Evolutionary conservation across 2,113 vertebrate genomes (phyloP).

Genomic region (Proteles cristata): DNA sequence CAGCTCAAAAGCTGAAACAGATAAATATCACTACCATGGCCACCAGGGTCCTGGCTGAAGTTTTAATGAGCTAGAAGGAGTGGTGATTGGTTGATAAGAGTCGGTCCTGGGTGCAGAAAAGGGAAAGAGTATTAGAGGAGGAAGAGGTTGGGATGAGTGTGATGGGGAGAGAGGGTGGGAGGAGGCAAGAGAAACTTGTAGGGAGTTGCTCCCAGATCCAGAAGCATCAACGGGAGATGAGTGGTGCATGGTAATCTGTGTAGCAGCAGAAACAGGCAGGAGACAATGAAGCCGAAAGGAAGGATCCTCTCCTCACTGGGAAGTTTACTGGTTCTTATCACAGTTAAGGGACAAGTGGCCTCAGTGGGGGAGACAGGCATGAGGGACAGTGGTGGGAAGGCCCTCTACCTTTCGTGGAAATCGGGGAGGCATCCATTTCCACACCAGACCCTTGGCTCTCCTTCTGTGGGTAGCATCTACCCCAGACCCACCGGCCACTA

Average conservation of each 20-base stretch:
- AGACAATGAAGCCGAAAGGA: neutral
- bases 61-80: slow-evolving; percentile 51
- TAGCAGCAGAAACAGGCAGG: neutral
- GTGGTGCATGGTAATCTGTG: neutral
- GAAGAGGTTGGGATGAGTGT: neutral
- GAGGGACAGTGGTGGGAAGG: neutral
- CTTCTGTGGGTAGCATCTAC: neutral
- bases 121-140: neutral
- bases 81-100: slow-evolving; percentile 14
- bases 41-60: slow-evolving; percentile 3
- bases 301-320: neutral
- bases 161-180: neutral
- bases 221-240: neutral
- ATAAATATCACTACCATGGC: neutral
- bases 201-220: neutral
- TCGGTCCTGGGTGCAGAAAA: neutral
- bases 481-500: neutral
- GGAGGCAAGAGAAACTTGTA: neutral
- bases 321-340: neutral
- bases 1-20: slow-evolving; percentile 30
- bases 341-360: neutral
- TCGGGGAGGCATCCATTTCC: neutral
- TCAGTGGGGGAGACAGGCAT: neutral
- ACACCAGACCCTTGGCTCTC: neutral
- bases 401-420: neutral